These are phyloP conservation scores for Hylaeus volcanicus DNA, from an alignment of 1,140 invertebrate species.

Conservation along the genomic window DNA sequence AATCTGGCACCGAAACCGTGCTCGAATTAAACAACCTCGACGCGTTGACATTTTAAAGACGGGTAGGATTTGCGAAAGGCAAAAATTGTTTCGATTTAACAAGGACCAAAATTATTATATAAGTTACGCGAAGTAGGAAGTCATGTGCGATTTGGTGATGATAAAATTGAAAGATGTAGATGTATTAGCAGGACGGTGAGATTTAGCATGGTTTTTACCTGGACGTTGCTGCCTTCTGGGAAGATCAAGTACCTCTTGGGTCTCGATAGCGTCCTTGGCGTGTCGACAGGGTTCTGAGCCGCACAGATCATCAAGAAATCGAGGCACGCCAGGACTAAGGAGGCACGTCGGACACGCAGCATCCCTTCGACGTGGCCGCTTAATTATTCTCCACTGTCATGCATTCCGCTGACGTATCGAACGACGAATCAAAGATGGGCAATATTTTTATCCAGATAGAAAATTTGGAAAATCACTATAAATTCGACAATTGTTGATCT, in stretches of 20 bases:
- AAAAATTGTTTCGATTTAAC: no score
- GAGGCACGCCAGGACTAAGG: slow-evolving; percentile 37
- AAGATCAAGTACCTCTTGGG: slow-evolving; percentile 77
- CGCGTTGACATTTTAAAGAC: background rate
- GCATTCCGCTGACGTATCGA: background rate
- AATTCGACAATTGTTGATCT: no score
- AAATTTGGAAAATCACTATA: no score
- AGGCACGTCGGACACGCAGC: slow-evolving; percentile 30
- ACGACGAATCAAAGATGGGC: background rate
- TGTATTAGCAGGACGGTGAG: background rate
- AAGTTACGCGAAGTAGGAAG: no score
- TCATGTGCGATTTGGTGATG: no score
- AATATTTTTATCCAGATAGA: no score
- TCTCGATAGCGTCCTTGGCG: slow-evolving; percentile 67
- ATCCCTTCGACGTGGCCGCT: slow-evolving; percentile 17
- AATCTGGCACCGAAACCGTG: background rate
- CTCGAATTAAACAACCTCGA: background rate
- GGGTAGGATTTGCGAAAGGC: no score
- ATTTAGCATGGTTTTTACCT: slow-evolving; percentile 61
- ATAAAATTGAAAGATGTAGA: no score
- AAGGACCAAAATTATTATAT: no score
- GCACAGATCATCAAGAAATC: slow-evolving; percentile 34
- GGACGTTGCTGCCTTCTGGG: slow-evolving; percentile 76
- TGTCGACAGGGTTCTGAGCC: slow-evolving; percentile 6
- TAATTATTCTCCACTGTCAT: background rate